phyloP scores from a whole-genome alignment of 1,140 invertebrate species.

The Potamilus streckersoni region DNA sequence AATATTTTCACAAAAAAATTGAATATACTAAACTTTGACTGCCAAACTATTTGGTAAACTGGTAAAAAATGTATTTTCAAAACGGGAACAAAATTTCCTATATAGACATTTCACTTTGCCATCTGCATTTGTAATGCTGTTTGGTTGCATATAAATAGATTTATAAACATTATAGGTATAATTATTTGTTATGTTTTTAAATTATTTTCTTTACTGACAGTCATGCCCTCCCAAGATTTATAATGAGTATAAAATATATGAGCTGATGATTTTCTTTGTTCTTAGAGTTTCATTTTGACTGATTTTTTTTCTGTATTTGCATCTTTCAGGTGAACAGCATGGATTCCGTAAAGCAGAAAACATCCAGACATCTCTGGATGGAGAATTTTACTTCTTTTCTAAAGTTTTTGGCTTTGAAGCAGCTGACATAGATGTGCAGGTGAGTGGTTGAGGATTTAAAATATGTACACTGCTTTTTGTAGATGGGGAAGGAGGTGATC shows the following conservation, averaged over 20 bases:
- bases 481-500: too few relatives aligned
- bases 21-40: too few relatives aligned
- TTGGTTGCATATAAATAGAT: not conserved
- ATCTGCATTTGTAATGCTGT: too few relatives aligned
- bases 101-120: too few relatives aligned
- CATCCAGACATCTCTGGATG: constrained; percentile 61
- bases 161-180: too few relatives aligned
- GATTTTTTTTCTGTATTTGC: not conserved
- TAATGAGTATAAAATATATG: not conserved
- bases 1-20: too few relatives aligned
- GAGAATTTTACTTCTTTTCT: constrained; percentile 65
- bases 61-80: too few relatives aligned
- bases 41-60: too few relatives aligned
- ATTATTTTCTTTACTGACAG: not conserved
- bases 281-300: not conserved
- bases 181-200: not conserved
- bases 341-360: constrained; percentile 66
- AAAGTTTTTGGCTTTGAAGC: constrained; percentile 62
- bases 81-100: too few relatives aligned
- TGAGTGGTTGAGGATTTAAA: constrained; percentile 31
- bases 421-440: constrained; percentile 51
- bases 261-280: not conserved
- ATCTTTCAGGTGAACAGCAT: constrained; percentile 62
- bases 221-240: not conserved
- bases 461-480: too few relatives aligned